A percentile compares a stretch with the other conserved stretches of the same genome.
Conservation (phyloP, 92 coral and sea anemone genomes). For the Umimayanthus chanpuru region DNA sequence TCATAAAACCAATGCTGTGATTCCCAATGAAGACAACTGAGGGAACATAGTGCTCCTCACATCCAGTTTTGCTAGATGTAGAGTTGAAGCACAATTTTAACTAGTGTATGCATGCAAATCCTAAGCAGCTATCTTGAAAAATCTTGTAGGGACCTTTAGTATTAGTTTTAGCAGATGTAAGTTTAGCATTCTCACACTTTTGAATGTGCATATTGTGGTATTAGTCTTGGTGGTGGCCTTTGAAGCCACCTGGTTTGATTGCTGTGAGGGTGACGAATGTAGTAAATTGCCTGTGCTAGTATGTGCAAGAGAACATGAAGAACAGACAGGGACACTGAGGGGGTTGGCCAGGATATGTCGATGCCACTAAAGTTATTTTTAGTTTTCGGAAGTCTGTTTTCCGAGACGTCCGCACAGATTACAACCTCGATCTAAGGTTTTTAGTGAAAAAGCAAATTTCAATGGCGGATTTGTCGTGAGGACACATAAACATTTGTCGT, state of each 20-base stretch:
- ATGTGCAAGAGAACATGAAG: neutral
- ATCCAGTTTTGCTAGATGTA: neutral
- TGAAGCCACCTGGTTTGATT: slow-evolving; percentile 9
- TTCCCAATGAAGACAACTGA: neutral
- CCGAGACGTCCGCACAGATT: too few relatives aligned
- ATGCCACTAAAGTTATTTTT: too few relatives aligned
- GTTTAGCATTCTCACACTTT: neutral
- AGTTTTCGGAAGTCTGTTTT: too few relatives aligned
- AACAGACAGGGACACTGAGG: neutral
- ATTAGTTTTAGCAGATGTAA: neutral
- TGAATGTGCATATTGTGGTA: neutral
- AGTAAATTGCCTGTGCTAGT: slow-evolving; percentile 1
- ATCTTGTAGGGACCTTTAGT: neutral
- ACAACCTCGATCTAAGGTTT: too few relatives aligned
- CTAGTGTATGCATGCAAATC: neutral
- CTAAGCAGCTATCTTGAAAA: neutral
- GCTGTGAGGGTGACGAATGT: slow-evolving; percentile 1
- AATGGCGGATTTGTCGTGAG: too few relatives aligned
- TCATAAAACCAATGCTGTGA: neutral
- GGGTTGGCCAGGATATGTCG: too few relatives aligned
- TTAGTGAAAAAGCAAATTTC: too few relatives aligned
- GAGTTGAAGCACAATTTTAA: neutral
- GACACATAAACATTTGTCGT: too few relatives aligned
- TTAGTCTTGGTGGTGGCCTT: slow-evolving; percentile 11
- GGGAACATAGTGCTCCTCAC: neutral